Base-by-base conservation (phyloP, 2,888 invertebrate genomes). In the Podabrus alpinus region DNA sequence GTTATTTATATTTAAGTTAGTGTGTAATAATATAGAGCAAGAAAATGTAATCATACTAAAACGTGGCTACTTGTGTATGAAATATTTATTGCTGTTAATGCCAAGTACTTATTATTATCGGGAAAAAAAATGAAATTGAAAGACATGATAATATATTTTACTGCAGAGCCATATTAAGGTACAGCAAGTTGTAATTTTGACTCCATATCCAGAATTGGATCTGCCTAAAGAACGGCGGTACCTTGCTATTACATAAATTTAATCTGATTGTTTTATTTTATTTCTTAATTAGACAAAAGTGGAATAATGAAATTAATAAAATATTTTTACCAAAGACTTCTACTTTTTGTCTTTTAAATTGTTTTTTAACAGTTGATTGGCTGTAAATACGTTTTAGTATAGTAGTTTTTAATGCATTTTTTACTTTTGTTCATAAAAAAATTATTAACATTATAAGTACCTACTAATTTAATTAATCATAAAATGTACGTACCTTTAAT, bases 381-480 rank as follows among this genome's bases (percentile, higher is more conserved):
- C 79, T 83, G 86, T 86, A 85, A 82, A 86, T 86, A 86, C 86
- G 86, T 86, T 86, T 85, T 86, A 86, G 86, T 86, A 86, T 86
- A 70, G 66, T 73, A 72, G 66, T 75, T 66, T 66, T 66, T 69
- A 45, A 45, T n/a, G 45, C 45, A n/a, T 45, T 45, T 45, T 45
- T 45, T n/a, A n/a, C 9, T n/a, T 45, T 45, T 45, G 45, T 45
- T 45, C 45, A 45, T 45, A n/a, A 9, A 45, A 45, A 45, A 45
- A n/a, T 45, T 45, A 45, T 45, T 45, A 45, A 45, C n/a, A n/a
- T 7, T 1, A n/a, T 45, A 45, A 45, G 45, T 45, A 45, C 45
- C 45, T 45, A 45, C n/a, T 45, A 45, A 45, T 45, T 45, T 45
- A n/a, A 45, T 45, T 45, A n/a, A 45, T 45, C n/a, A n/a, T 45